Evolutionary conservation across 1,140 invertebrate genomes (phyloP).

Genomic region (Diabrotica virgifera): DNA sequence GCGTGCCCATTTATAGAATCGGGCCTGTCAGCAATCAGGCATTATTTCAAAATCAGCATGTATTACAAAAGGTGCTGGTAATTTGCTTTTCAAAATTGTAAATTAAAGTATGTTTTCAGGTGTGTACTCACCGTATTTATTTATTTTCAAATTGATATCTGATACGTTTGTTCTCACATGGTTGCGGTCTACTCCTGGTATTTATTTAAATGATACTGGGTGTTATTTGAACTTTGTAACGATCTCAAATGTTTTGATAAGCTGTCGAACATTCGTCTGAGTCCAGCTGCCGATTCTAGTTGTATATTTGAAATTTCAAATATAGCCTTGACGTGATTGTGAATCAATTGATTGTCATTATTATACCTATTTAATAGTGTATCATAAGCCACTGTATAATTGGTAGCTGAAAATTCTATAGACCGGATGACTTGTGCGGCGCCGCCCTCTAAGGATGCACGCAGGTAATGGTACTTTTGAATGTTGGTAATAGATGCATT

Average conservation of each 20-base stretch:
- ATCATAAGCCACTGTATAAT: conserved; percentile 39
- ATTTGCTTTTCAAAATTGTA: no score
- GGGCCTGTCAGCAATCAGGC: no score
- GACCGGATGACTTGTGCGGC: conserved; percentile 30
- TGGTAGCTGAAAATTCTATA: conserved; percentile 31
- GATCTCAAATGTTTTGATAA: not conserved
- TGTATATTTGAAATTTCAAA: not conserved
- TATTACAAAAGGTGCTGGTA: no score
- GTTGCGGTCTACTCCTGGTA: no score
- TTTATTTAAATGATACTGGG: no score
- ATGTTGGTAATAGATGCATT: conserved; percentile 8
- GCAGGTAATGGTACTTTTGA: conserved; percentile 38
- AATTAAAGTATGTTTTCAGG: no score
- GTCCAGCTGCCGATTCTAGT: not conserved
- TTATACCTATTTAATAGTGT: conserved; percentile 38
- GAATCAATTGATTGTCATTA: conserved; percentile 31
- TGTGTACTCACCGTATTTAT: no score
- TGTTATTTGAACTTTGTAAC: not conserved
- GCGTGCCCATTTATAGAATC: no score
- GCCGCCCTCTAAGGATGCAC: conserved; percentile 33
- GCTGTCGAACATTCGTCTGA: not conserved
- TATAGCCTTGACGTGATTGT: conserved; percentile 19
- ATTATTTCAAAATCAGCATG: no score
- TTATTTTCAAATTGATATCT: no score
- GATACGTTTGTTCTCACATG: no score